These are phyloP conservation scores for Clinocottus analis DNA, from an alignment of 2,113 vertebrate species.

Conservation along the genomic window DNA sequence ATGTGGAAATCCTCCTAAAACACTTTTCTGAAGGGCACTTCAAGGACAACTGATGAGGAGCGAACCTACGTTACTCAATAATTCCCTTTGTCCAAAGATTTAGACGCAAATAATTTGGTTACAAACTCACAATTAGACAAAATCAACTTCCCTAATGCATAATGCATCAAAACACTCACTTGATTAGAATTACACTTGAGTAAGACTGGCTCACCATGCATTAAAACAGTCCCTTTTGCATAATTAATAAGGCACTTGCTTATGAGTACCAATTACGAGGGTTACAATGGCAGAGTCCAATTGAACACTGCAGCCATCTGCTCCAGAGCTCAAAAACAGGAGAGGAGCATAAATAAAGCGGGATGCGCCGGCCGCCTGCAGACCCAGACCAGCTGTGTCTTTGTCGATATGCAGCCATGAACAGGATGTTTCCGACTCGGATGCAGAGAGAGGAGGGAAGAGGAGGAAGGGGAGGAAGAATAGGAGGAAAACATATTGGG, in stretches of 20 bases:
- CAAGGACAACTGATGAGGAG: conserved; percentile 14
- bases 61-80: neutral
- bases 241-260: conserved; percentile 77
- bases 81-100: conserved; percentile 20
- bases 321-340: conserved; percentile 55
- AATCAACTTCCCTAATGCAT: conserved; percentile 69
- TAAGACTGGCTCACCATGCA: conserved; percentile 53
- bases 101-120: conserved; percentile 37
- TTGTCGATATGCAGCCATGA: conserved; percentile 62
- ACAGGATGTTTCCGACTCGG: conserved; percentile 67
- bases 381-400: conserved; percentile 74
- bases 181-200: conserved; percentile 73
- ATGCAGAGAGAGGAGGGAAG: conserved; percentile 46
- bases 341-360: conserved; percentile 65
- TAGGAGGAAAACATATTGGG: conserved; percentile 4
- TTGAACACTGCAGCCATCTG: conserved; percentile 75
- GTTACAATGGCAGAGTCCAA: conserved; percentile 67
- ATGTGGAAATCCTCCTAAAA: conserved; percentile 6
- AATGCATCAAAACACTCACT: conserved; percentile 71
- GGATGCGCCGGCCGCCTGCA: conserved; percentile 68
- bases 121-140: conserved; percentile 59
- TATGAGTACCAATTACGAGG: conserved; percentile 75
- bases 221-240: conserved; percentile 73
- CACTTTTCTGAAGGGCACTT: conserved; percentile 14
- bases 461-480: conserved; percentile 37